Evolutionary conservation across 1,140 invertebrate genomes (phyloP).

Genomic region (Helicoverpa zea): DNA sequence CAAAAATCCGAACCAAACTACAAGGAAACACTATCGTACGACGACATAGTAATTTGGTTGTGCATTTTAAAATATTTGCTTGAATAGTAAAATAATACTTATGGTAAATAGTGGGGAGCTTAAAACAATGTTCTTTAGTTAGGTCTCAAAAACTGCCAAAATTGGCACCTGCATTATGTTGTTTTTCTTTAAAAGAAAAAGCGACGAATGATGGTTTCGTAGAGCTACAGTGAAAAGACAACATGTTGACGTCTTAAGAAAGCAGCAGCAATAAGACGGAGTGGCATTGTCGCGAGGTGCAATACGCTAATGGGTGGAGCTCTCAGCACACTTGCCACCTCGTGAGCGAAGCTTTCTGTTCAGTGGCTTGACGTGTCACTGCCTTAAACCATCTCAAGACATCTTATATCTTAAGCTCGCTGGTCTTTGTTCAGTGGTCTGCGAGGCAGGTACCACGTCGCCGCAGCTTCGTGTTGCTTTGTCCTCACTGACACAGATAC

Average conservation of each 20-base stretch:
- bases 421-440: not conserved
- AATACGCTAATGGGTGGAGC: constrained; percentile 27
- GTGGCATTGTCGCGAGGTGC: constrained; percentile 10
- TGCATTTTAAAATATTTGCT: no score
- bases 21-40: not conserved
- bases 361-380: not conserved
- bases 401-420: not conserved
- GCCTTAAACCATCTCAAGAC: not conserved
- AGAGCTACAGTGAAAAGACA: not conserved
- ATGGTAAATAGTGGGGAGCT: no score
- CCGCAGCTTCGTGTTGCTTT: not conserved
- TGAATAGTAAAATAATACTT: no score
- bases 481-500: not conserved
- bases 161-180: no score
- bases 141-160: no score
- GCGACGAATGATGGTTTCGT: not conserved
- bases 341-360: not conserved
- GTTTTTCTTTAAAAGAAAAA: not conserved
- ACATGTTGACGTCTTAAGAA: constrained; percentile 3
- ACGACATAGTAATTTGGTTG: not conserved
- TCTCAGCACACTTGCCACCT: not conserved
- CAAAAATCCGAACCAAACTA: no score
- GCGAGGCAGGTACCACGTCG: not conserved
- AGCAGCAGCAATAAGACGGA: constrained; percentile 1
- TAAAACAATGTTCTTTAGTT: no score